phyloP scores from a whole-genome alignment of 64 coral and sea anemone species.

The Montipora cactus region DNA sequence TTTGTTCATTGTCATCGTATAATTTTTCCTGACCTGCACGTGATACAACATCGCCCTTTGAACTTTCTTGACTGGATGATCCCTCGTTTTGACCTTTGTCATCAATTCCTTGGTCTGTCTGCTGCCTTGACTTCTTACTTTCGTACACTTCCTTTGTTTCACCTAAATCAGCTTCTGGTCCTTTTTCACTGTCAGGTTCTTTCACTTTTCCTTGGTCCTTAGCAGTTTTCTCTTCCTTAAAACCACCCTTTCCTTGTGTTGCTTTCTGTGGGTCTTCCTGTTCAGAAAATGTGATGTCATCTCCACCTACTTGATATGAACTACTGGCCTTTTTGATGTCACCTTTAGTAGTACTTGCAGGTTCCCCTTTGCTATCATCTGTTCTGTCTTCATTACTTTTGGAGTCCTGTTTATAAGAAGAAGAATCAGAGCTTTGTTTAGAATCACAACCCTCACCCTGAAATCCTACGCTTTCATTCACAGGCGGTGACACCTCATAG shows the following conservation, averaged over 20 bases:
- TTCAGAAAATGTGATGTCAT: background rate
- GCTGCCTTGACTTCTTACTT: background rate
- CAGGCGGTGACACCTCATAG: slow-evolving; percentile 78
- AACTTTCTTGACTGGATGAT: slow-evolving; percentile 8
- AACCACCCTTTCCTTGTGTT: background rate
- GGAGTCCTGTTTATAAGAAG: slow-evolving; percentile 62
- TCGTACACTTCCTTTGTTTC: background rate
- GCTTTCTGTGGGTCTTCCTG: background rate
- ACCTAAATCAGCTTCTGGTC: background rate
- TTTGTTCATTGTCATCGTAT: slow-evolving; percentile 40
- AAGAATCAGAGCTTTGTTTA: slow-evolving; percentile 47
- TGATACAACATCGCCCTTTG: slow-evolving; percentile 18
- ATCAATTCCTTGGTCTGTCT: slow-evolving; percentile 20
- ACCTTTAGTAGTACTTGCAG: background rate
- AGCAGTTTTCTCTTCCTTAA: background rate
- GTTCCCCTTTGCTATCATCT: background rate
- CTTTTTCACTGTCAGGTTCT: slow-evolving; percentile 6
- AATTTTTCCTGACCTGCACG: background rate
- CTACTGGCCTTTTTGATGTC: background rate
- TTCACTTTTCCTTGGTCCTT: background rate
- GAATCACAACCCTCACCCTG: slow-evolving; percentile 3
- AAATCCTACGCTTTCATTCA: slow-evolving; percentile 38
- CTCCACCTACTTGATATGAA: background rate
- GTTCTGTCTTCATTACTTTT: background rate
- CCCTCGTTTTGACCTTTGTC: background rate